Conservation (phyloP, 2,797 vertebrate genomes). For the Pagetopsis macropterus region DNA sequence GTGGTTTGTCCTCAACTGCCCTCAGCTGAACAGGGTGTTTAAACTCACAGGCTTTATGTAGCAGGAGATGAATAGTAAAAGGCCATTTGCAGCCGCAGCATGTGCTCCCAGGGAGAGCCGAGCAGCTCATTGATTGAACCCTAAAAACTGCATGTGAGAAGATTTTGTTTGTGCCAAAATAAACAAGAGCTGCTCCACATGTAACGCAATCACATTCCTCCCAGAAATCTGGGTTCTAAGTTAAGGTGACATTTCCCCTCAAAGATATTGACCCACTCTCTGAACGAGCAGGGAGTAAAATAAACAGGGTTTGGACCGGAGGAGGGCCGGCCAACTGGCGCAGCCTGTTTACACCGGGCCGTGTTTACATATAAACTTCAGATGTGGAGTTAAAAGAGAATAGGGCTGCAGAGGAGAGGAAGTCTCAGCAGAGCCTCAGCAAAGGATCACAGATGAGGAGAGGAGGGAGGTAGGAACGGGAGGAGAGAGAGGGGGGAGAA, state of each 20-base stretch:
- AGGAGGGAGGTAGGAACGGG: constrained; percentile 38
- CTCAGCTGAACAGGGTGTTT: constrained; percentile 45
- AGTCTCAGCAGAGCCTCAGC: constrained; percentile 78
- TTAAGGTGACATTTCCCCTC: constrained; percentile 58
- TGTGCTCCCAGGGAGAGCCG: constrained; percentile 45
- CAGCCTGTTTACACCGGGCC: constrained; percentile 71
- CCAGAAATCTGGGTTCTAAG: constrained; percentile 48
- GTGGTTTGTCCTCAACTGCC: constrained; percentile 59
- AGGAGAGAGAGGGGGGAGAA: constrained; percentile 26
- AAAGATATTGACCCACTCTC: constrained; percentile 61
- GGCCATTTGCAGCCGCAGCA: constrained; percentile 60
- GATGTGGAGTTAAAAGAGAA: constrained; percentile 82
- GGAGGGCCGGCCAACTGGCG: constrained; percentile 61
- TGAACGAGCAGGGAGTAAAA: constrained; percentile 57
- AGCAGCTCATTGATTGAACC: constrained; percentile 56
- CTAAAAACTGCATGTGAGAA: constrained; percentile 55
- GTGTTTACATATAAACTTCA: constrained; percentile 81
- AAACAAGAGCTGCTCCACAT: constrained; percentile 49
- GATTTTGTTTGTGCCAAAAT: constrained; percentile 56
- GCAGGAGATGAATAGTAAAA: constrained; percentile 53
- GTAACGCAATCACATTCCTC: constrained; percentile 39
- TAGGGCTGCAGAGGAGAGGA: constrained; percentile 76
- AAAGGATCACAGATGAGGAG: constrained; percentile 74
- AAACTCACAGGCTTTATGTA: constrained; percentile 51
- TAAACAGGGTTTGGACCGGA: constrained; percentile 59